Evolutionary conservation across 1,140 invertebrate species (phyloP), one percentile per base, ranked within the genome.

Genomic region (Drosophila nannoptera): DNA sequence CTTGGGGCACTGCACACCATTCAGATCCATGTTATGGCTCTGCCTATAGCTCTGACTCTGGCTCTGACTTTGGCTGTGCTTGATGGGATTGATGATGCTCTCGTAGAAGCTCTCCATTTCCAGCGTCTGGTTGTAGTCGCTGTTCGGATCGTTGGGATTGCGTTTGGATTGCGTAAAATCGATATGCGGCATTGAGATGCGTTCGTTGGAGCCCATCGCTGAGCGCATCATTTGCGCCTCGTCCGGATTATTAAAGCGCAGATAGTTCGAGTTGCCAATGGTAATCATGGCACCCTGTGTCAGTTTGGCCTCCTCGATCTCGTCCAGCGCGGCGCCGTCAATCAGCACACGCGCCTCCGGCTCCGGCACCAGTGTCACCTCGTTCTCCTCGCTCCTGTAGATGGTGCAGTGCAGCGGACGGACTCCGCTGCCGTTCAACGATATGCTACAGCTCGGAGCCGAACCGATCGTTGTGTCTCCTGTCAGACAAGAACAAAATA

Each of bases 181-280:
- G 16, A 89, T 87, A 36, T 89, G 88, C n/a, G 88, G 92, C 93
- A 96, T 95, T 4, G 95, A 96, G 43, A 96, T 94, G 73, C 95
- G 91, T 2, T 93, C 88, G 46, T 89, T 89, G 58, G 88, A 89
- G 68, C 88, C 88, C 83, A 89, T 89, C 0, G 88, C 80, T 5
- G 88, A 89, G n/a, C 87, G 96, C 90, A 97, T 94, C 61, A 96
- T 92, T 78, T 94, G 93, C 2, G 96, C 96, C 88, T 97, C 95
- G 48, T 94, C 94, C 0, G 96, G 96, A 90, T 97, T 95, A 88
- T 97, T 97, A 90, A 97, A 97, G 7, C 96, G 93, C 86, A 97
- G 93, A 87, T 95, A 96, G 84, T 95, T 96, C 8, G 96, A 97
- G 33, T 95, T 92, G 14, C 96, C 96, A 58, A 97, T 93, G 49